These are phyloP conservation scores for Sturmia bella DNA, from an alignment of 2,888 invertebrate species.

Conservation along the genomic window DNA sequence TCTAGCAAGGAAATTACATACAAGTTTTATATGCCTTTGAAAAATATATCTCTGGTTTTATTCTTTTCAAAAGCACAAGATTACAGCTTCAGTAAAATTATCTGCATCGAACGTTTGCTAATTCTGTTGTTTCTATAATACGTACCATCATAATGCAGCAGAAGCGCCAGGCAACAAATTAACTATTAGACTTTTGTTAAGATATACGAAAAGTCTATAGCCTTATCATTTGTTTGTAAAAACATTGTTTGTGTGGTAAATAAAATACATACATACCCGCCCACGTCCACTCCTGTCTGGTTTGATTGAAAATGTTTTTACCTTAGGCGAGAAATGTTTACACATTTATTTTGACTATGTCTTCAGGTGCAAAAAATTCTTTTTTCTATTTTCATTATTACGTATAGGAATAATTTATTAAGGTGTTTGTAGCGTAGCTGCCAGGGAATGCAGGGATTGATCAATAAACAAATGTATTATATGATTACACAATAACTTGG, in stretches of 20 bases:
- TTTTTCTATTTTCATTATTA: constrained; percentile 18
- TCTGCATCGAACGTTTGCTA: not conserved
- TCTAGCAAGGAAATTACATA: no score
- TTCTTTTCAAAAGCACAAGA: not conserved
- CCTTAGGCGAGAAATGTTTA: not conserved
- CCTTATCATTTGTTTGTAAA: not conserved
- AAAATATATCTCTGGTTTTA: no score
- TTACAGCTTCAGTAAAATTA: constrained; percentile 26
- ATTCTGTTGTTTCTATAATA: constrained; percentile 20
- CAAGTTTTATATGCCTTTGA: no score
- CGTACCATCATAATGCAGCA: not conserved
- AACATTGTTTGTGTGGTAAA: not conserved
- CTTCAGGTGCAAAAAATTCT: constrained; percentile 50
- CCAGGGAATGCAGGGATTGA: not conserved
- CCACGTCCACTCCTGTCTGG: not conserved
- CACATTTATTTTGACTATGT: constrained; percentile 1
- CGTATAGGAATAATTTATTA: not conserved
- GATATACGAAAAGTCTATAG: constrained; percentile 3
- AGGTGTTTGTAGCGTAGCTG: constrained; percentile 4
- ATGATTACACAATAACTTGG: not conserved
- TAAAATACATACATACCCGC: not conserved
- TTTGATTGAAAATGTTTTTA: no score
- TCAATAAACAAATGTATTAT: not conserved
- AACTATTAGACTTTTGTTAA: constrained; percentile 19
- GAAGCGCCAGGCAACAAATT: not conserved